Evolutionary conservation across 2,888 invertebrate species (phyloP).

Genomic region (Chymomyza caudatula): DNA sequence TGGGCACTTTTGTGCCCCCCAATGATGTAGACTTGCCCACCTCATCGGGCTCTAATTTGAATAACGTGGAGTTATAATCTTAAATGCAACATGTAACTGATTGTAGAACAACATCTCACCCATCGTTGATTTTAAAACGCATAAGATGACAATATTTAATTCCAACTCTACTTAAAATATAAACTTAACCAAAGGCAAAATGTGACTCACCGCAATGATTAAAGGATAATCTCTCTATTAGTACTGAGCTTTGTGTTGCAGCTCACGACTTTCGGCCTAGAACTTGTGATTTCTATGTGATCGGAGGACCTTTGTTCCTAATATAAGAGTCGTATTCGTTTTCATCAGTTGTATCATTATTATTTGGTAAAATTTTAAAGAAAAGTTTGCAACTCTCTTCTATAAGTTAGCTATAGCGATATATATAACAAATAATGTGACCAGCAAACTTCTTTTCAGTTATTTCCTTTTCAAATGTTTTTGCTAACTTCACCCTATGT

Average conservation of each 20-base stretch:
- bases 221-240: slow-evolving; percentile 5
- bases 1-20: slow-evolving; percentile 83
- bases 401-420: background rate
- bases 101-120: background rate
- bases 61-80: slow-evolving; percentile 85
- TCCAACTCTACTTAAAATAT: background rate
- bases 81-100: background rate
- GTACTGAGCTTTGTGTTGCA: slow-evolving; percentile 9
- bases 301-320: background rate
- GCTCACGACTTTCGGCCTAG: slow-evolving; percentile 23
- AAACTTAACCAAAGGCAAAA: background rate
- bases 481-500: too few species aligned
- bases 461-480: too few species aligned
- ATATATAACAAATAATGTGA: too few species aligned
- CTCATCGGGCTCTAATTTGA: slow-evolving; percentile 87
- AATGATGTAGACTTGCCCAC: slow-evolving; percentile 82
- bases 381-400: background rate
- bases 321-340: background rate
- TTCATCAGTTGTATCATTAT: background rate
- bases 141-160: background rate
- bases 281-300: background rate
- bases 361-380: background rate
- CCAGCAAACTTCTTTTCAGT: too few species aligned
- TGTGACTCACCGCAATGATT: background rate
- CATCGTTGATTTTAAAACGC: background rate